phyloP scores from a whole-genome alignment of 2,888 invertebrate species.

The Mallateleia sp. region DNA sequence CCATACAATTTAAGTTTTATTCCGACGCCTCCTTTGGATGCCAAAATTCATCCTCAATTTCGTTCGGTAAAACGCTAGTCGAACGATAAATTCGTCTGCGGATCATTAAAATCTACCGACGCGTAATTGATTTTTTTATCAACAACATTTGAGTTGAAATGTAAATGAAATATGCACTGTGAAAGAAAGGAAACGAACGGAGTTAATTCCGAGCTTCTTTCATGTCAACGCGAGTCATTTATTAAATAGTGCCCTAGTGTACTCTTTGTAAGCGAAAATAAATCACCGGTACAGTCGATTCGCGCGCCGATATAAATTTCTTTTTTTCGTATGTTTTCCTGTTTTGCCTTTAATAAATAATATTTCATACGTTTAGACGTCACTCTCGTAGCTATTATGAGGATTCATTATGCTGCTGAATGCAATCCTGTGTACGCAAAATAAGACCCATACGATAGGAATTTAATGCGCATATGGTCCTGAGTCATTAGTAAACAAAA shows the following conservation, averaged over 20 bases:
- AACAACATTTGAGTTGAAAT: constrained; percentile 3
- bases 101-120: neutral
- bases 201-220: constrained; percentile 45
- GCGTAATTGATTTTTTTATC: neutral
- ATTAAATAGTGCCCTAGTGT: constrained; percentile 34
- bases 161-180: constrained; percentile 12
- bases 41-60: too few relatives aligned
- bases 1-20: too few relatives aligned
- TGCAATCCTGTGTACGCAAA: constrained; percentile 3
- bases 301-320: constrained; percentile 16
- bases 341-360: neutral
- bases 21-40: too few relatives aligned
- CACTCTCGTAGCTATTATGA: neutral
- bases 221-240: constrained; percentile 42
- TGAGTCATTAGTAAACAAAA: constrained; percentile 34
- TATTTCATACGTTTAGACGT: neutral
- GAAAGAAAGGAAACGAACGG: constrained; percentile 15
- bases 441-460: constrained; percentile 17
- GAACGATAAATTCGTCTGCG: neutral
- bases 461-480: constrained; percentile 21
- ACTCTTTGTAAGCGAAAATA: constrained; percentile 39
- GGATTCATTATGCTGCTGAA: constrained; percentile 26
- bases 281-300: constrained; percentile 26
- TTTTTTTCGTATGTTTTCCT: neutral
- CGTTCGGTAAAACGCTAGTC: too few relatives aligned